Evolutionary conservation across 2,797 vertebrate genomes (phyloP).

Genomic region (Parotocinclus haroldoi): DNA sequence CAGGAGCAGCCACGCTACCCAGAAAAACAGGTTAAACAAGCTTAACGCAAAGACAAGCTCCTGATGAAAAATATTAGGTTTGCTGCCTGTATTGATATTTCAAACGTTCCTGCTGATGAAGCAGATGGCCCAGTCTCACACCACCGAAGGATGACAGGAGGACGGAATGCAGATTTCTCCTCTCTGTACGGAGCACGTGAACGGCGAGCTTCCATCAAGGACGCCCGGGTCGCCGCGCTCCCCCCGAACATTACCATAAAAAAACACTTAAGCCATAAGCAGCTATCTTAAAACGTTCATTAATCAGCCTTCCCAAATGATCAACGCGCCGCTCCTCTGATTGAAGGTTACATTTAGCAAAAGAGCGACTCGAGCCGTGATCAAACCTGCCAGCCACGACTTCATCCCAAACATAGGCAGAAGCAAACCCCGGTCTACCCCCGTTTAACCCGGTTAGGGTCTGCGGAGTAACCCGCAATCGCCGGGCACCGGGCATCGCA

Average conservation of each 20-base stretch:
- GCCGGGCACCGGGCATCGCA: no score
- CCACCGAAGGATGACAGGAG: constrained; percentile 20
- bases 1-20: neutral
- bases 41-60: neutral
- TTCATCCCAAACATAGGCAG: no score
- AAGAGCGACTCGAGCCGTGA: neutral
- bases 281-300: neutral
- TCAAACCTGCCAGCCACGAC: neutral
- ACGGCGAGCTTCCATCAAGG: no score
- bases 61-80: constrained; percentile 12
- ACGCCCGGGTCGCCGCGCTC: no score
- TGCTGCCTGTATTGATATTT: constrained; percentile 14
- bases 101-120: constrained; percentile 14
- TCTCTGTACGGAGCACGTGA: constrained; percentile 2
- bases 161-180: constrained; percentile 5
- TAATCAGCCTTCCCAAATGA: neutral
- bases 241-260: no score
- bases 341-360: constrained; percentile 9
- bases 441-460: no score
- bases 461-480: no score
- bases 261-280: neutral
- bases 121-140: constrained; percentile 27
- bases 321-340: neutral
- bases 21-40: constrained; percentile 6
- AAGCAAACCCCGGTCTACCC: no score